Conservation (phyloP, 2,113 vertebrate genomes). For the Seriola rivoliana region DNA sequence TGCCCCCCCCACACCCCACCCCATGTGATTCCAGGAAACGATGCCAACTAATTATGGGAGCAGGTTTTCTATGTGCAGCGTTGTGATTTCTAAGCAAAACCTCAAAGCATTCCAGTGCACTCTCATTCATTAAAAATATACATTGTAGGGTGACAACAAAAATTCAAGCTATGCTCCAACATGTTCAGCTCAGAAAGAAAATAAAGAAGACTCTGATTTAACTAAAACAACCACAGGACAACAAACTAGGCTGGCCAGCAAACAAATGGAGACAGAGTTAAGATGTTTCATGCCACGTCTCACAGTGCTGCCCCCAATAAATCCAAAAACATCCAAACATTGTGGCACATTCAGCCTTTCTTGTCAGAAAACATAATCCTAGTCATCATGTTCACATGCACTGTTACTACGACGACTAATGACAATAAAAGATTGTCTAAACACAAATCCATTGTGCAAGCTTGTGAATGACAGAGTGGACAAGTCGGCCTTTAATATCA, state of each 20-base stretch:
- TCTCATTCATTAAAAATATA: conserved; percentile 5
- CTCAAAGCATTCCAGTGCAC: not conserved
- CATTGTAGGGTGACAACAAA: not conserved
- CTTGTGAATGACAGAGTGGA: not conserved
- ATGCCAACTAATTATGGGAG: conserved; percentile 19
- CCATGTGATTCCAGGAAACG: conserved; percentile 24
- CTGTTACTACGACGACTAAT: conserved; percentile 3
- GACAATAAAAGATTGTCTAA: conserved; percentile 19
- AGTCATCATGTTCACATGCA: not conserved
- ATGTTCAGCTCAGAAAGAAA: not conserved
- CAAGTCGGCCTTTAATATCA: not conserved
- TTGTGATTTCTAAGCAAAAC: conserved; percentile 27
- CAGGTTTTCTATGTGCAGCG: conserved; percentile 33
- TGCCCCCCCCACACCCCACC: not conserved
- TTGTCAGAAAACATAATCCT: not conserved
- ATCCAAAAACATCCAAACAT: not conserved
- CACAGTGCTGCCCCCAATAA: not conserved
- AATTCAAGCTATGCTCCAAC: not conserved
- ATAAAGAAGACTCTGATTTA: not conserved
- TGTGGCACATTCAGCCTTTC: too few species aligned
- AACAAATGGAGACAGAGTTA: not conserved
- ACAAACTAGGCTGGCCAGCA: not conserved
- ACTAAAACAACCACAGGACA: not conserved
- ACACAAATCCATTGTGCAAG: conserved; percentile 19
- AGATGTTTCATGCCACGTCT: not conserved